A percentile compares a stretch with the other conserved stretches of the same genome.
Conservation (phyloP, 2,113 vertebrate genomes). For the Indri indri region DNA sequence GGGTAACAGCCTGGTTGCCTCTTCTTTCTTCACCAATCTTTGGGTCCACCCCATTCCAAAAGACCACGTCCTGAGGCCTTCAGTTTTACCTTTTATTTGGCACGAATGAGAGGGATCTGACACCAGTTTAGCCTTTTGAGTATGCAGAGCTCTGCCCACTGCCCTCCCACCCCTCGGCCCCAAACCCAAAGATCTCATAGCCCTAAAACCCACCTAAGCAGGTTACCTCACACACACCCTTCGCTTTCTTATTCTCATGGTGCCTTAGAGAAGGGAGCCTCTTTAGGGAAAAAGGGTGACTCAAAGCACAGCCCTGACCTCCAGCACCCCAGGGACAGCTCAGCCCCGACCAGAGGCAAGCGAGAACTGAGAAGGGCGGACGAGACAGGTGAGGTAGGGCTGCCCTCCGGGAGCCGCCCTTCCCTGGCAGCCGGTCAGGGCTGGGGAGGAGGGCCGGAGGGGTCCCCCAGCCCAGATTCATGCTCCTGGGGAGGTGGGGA, state of each 20-base stretch:
- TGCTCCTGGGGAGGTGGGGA: background rate
- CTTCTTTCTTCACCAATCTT: background rate
- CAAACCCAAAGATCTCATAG: background rate
- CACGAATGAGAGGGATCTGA: background rate
- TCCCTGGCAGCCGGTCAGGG: background rate
- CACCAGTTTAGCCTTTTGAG: background rate
- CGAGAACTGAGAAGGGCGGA: too few relatives aligned
- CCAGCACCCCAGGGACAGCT: background rate
- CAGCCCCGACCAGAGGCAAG: background rate
- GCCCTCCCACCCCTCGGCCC: background rate
- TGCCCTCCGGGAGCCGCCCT: background rate
- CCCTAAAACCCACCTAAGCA: background rate
- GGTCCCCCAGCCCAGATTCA: background rate
- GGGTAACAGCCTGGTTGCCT: background rate
- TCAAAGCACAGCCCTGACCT: background rate
- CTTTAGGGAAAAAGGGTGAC: background rate
- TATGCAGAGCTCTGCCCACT: background rate
- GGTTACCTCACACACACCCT: background rate
- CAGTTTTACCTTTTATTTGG: slow-evolving; percentile 63
- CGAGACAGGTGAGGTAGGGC: background rate
- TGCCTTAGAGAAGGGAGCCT: background rate
- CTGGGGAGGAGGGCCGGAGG: background rate
- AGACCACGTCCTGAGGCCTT: background rate
- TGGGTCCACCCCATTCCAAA: background rate
- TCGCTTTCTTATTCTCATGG: background rate